Evolutionary conservation across 2,113 vertebrate species (phyloP), one percentile per base, ranked within the genome.

Genomic region (Phyllopteryx taeniolatus): DNA sequence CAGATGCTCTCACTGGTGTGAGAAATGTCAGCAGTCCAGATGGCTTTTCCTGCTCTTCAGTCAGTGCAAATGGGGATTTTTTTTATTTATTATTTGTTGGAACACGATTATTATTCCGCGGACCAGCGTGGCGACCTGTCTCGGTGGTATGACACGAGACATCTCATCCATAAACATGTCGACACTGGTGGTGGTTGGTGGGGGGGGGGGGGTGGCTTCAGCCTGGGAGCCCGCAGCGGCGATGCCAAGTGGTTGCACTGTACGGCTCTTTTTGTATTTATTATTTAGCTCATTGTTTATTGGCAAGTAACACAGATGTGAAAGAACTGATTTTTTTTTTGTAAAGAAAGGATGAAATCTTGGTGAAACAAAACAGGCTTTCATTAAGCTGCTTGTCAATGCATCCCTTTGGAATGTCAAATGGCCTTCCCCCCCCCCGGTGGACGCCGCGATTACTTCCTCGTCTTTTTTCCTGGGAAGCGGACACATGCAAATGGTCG

Each of bases 81-180:
- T 61, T 35, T 61, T 13, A 59, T 27, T 59, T 59, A 13, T 31
- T 31, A 59, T 31, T 27, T 31, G n/a, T 12, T 5, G 56, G 62
- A 44, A 46, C 42, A 65, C 42, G 20, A 46, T 65, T 65, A 20
- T 65, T 65, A 65, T 65, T 66, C 44, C 31, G 1, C n/a, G 72
- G 81, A 82, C 82, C 43, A 5, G 5, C 44, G 77, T 79, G 77
- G 79, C 43, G 77, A 85, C 78, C 77, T 75, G 82, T 85, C 84
- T 72, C 82, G 8, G 72, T n/a, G 76, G 78, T 67, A 80, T 22
- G 6, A 70, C 31, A 17, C 33, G 56, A 66, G 66, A 83, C 86
- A 64, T 76, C 86, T 91, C 86, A 91, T 91, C 83, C 88, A 90
- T 91, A 91, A 88, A 91, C 87, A 91, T 89, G 75, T 70, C 2